Percentiles rank a stretch among this genome's conserved stretches.
These are phyloP conservation scores for Noctua fimbriata DNA, from an alignment of 2,888 invertebrate species.

Conservation along the genomic window DNA sequence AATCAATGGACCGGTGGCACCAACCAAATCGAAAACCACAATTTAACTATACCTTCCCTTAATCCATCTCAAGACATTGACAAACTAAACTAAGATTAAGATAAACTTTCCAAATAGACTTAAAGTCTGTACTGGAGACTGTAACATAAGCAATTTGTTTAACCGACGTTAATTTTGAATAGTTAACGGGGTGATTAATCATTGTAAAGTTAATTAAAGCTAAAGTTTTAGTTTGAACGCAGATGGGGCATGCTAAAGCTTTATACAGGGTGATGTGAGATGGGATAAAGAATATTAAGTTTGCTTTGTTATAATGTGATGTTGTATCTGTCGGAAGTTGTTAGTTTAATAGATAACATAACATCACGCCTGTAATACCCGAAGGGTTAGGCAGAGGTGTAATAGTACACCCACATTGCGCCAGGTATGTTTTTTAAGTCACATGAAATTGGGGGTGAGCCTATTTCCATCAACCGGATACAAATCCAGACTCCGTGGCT, in stretches of 20 bases:
- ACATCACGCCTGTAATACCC: too few species aligned
- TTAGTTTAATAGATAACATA: background rate
- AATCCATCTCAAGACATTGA: conserved; percentile 44
- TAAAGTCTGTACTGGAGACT: conserved; percentile 32
- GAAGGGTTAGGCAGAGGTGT: too few species aligned
- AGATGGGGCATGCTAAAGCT: conserved; percentile 55
- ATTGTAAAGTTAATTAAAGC: conserved; percentile 74
- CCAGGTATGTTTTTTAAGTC: too few species aligned
- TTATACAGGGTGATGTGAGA: conserved; percentile 20
- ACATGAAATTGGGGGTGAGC: too few species aligned
- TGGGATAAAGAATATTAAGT: conserved; percentile 34
- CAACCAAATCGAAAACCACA: background rate
- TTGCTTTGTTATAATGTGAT: background rate
- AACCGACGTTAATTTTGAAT: conserved; percentile 67
- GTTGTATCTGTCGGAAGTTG: background rate
- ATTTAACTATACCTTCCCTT: background rate
- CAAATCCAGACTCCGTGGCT: too few species aligned
- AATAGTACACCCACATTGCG: too few species aligned
- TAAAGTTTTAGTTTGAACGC: conserved; percentile 65
- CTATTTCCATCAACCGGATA: too few species aligned
- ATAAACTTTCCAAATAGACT: conserved; percentile 52
- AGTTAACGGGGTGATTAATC: conserved; percentile 73
- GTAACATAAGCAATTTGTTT: conserved; percentile 67
- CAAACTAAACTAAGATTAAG: conserved; percentile 53
- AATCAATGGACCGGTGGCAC: conserved; percentile 4